A percentile compares a stretch with the other conserved stretches of the same genome.
Evolutionary conservation across 1,140 invertebrate species (phyloP).

Genomic region (Sinella curviseta): DNA sequence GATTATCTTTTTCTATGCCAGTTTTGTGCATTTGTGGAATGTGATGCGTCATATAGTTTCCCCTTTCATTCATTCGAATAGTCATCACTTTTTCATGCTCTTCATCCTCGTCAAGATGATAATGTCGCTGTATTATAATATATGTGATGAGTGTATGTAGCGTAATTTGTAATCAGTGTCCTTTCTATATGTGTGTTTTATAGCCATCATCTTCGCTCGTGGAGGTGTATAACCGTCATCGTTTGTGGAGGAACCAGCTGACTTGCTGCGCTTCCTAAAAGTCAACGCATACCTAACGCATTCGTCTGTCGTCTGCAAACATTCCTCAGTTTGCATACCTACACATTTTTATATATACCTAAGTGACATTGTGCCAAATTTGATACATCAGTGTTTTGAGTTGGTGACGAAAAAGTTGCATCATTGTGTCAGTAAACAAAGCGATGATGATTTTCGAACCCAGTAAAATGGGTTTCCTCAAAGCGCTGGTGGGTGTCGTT

Average conservation of each 20-base stretch:
- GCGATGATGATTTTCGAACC: conserved; percentile 16
- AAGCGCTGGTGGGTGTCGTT: conserved; percentile 36
- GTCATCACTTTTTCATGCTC: too few relatives aligned
- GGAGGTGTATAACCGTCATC: background rate
- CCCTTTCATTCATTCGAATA: too few relatives aligned
- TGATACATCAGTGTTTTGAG: background rate
- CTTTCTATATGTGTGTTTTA: background rate
- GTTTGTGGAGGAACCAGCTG: background rate
- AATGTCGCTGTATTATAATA: too few relatives aligned
- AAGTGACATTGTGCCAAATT: too few relatives aligned
- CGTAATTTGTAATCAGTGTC: background rate
- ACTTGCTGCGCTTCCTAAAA: background rate
- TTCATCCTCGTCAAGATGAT: too few relatives aligned
- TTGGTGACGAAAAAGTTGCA: background rate
- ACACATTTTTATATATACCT: too few relatives aligned
- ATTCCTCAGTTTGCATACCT: too few relatives aligned
- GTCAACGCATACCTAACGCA: background rate
- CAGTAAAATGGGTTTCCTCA: conserved; percentile 24
- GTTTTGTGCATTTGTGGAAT: too few relatives aligned
- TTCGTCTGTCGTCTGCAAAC: background rate
- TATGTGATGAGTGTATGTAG: background rate
- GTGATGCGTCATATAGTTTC: too few relatives aligned
- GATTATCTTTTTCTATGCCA: too few relatives aligned
- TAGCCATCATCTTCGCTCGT: background rate
- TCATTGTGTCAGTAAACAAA: background rate